These are phyloP conservation scores for Harpalus rubripes DNA, from an alignment of 2,888 invertebrate species.

Conservation along the genomic window DNA sequence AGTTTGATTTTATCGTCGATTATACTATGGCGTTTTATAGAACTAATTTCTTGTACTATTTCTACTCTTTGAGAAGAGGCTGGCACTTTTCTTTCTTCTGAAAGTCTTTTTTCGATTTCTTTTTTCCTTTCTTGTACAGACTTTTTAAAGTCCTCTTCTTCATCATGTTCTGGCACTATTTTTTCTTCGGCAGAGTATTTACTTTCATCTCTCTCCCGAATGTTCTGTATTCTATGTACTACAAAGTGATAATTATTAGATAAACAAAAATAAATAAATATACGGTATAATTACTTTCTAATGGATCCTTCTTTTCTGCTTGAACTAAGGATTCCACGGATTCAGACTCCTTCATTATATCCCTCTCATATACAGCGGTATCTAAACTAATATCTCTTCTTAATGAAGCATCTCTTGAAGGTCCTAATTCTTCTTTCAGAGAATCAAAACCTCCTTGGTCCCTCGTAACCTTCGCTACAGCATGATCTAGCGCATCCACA, in stretches of 20 bases:
- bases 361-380: constrained; percentile 81
- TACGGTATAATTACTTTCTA: constrained; percentile 52
- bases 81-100: constrained; percentile 84
- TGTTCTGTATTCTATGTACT: constrained; percentile 74
- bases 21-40: constrained; percentile 83
- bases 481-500: constrained; percentile 78
- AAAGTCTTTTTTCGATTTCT: constrained; percentile 87
- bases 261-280: neutral
- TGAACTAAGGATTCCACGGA: constrained; percentile 77
- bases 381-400: constrained; percentile 77
- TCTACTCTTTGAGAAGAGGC: constrained; percentile 87
- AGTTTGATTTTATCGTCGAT: constrained; percentile 77
- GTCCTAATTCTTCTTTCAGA: constrained; percentile 79
- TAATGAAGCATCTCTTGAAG: constrained; percentile 73
- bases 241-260: constrained; percentile 23
- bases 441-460: constrained; percentile 79
- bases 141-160: constrained; percentile 83
- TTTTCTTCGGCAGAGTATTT: constrained; percentile 92
- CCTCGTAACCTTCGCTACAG: constrained; percentile 74
- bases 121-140: constrained; percentile 88
- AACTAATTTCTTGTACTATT: constrained; percentile 86
- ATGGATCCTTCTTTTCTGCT: constrained; percentile 72
- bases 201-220: constrained; percentile 82
- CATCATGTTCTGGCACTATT: constrained; percentile 80
- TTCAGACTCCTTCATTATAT: constrained; percentile 84